Percentiles rank a stretch among this genome's conserved stretches.
Evolutionary conservation across 2,113 vertebrate species (phyloP).

Genomic region (Siniperca knerii): DNA sequence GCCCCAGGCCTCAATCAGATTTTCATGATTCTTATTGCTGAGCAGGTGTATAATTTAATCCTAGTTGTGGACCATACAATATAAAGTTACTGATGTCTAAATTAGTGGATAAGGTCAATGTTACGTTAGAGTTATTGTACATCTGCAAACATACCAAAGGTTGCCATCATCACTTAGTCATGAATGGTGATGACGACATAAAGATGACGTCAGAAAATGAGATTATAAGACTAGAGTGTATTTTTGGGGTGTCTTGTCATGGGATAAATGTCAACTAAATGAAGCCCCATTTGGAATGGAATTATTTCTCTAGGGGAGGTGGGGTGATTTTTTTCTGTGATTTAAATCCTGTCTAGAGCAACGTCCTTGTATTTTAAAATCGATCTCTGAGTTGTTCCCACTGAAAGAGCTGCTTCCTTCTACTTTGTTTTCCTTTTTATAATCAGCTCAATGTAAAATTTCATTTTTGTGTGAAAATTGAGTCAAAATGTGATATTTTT

Average conservation of each 20-base stretch:
- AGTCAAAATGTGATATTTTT: neutral
- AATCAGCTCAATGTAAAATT: neutral
- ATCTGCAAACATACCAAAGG: neutral
- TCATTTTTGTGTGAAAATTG: neutral
- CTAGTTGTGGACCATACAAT: neutral
- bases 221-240: neutral
- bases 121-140: constrained; percentile 8
- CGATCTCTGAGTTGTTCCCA: too few relatives aligned
- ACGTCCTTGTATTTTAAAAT: neutral
- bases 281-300: neutral
- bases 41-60: constrained; percentile 20
- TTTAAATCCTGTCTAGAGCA: neutral
- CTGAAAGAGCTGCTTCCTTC: neutral
- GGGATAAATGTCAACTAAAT: neutral
- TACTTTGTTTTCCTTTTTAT: neutral
- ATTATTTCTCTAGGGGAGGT: neutral
- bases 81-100: constrained; percentile 27
- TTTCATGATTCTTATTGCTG: constrained; percentile 50
- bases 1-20: constrained; percentile 30
- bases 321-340: neutral
- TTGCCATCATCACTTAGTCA: neutral
- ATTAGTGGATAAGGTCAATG: constrained; percentile 19
- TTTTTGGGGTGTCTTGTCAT: neutral
- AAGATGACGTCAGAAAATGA: neutral
- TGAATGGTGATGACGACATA: neutral